phyloP scores from a whole-genome alignment of 2,888 invertebrate genomes.

The Gisinianus flammeolus region DNA sequence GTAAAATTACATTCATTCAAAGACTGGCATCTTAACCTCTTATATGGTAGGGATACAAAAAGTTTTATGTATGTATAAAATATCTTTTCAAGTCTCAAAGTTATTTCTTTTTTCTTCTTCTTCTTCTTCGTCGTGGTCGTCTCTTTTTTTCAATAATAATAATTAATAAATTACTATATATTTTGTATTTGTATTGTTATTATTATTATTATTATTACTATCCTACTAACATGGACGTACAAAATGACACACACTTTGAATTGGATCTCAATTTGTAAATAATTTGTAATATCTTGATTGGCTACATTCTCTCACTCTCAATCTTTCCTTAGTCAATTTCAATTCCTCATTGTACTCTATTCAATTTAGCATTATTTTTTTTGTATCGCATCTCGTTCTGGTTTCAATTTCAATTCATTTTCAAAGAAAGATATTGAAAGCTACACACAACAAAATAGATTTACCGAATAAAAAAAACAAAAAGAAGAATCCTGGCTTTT shows the following conservation, averaged over 20 bases:
- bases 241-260: not conserved
- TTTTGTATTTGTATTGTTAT: no score
- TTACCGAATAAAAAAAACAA: not conserved
- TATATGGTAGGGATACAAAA: not conserved
- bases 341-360: not conserved
- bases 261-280: no score
- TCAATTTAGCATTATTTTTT: not conserved
- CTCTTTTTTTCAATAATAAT: not conserved
- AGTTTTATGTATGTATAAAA: not conserved
- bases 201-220: no score
- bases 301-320: not conserved
- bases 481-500: not conserved
- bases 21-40: conserved; percentile 26
- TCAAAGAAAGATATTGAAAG: no score
- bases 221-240: no score
- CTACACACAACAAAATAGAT: no score
- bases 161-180: not conserved
- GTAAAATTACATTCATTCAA: conserved; percentile 24
- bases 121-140: no score
- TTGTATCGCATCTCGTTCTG: no score
- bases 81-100: conserved; percentile 12
- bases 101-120: no score
- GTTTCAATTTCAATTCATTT: no score
- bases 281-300: not conserved
- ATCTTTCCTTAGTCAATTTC: not conserved